These are phyloP conservation scores for Drosophila littoralis DNA, from an alignment of 1,140 invertebrate species.

Conservation along the genomic window DNA sequence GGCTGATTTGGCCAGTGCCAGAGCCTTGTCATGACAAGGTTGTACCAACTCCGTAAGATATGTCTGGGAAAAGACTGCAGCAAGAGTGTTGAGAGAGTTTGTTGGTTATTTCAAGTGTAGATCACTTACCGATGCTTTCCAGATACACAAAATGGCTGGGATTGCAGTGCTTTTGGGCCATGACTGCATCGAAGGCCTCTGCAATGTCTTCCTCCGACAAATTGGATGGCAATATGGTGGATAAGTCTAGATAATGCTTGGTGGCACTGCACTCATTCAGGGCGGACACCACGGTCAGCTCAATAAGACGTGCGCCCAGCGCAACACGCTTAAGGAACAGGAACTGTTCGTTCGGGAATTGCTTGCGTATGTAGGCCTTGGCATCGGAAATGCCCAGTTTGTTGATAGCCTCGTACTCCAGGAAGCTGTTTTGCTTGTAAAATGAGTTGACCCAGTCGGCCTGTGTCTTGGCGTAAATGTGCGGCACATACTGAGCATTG, in stretches of 20 bases:
- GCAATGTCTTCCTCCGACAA: constrained; percentile 91
- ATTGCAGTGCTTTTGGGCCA: constrained; percentile 85
- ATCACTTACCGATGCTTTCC: constrained; percentile 85
- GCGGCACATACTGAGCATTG: constrained; percentile 94
- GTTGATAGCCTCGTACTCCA: constrained; percentile 96
- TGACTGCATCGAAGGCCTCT: constrained; percentile 88
- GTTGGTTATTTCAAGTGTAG: neutral
- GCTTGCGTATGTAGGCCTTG: constrained; percentile 91
- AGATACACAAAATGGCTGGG: constrained; percentile 85
- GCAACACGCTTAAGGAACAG: constrained; percentile 91
- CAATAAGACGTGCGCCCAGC: constrained; percentile 86
- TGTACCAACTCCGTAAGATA: constrained; percentile 90
- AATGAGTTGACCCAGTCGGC: constrained; percentile 96
- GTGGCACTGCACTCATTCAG: constrained; percentile 93
- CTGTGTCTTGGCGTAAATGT: constrained; percentile 94
- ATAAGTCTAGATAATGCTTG: constrained; percentile 92
- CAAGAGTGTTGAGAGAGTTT: neutral
- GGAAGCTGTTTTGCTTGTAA: constrained; percentile 96
- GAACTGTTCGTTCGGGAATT: constrained; percentile 90
- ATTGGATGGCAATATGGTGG: constrained; percentile 91
- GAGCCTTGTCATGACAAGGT: constrained; percentile 88
- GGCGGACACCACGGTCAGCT: constrained; percentile 86
- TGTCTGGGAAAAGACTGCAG: constrained; percentile 86
- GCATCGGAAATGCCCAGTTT: constrained; percentile 95
- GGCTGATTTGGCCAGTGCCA: constrained; percentile 90